Conservation (phyloP, 2,888 invertebrate species). For the Bombylius discolor region DNA sequence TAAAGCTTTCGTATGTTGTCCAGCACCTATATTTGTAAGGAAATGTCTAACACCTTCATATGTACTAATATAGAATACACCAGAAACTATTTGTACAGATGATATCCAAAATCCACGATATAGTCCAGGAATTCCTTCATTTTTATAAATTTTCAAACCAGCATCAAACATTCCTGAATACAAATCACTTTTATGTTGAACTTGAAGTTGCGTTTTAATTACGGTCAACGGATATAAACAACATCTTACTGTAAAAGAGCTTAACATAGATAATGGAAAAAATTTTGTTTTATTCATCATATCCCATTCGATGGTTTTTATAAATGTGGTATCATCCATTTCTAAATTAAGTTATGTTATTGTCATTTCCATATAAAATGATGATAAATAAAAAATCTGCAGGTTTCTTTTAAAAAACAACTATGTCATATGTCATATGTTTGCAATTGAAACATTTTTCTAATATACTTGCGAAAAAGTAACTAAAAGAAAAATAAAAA, state of each 20-base stretch:
- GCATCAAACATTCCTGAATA: conserved; percentile 84
- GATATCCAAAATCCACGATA: conserved; percentile 95
- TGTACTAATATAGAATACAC: conserved; percentile 84
- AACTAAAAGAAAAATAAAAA: no score
- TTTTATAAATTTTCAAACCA: conserved; percentile 67
- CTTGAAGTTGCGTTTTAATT: conserved; percentile 87
- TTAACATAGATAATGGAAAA: conserved; percentile 81
- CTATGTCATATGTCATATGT: no score
- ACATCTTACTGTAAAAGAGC: conserved; percentile 46
- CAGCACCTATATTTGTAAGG: conserved; percentile 42
- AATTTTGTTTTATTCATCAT: conserved; percentile 97
- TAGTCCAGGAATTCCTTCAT: conserved; percentile 75
- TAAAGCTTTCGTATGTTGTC: conserved; percentile 49
- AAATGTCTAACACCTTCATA: conserved; percentile 84
- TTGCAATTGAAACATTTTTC: no score
- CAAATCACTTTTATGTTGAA: conserved; percentile 64
- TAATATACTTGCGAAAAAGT: no score
- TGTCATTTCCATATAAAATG: no score
- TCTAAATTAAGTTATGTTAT: not conserved
- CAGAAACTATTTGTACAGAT: conserved; percentile 72
- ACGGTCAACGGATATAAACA: conserved; percentile 84
- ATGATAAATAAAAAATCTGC: no score
- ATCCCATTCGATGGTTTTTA: conserved; percentile 87
- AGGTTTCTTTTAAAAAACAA: no score
- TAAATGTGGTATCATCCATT: conserved; percentile 36